Percentiles rank a stretch among this genome's conserved stretches.
These are phyloP conservation scores for Scomber scombrus DNA, from an alignment of 2,113 vertebrate genomes.

Conservation along the genomic window DNA sequence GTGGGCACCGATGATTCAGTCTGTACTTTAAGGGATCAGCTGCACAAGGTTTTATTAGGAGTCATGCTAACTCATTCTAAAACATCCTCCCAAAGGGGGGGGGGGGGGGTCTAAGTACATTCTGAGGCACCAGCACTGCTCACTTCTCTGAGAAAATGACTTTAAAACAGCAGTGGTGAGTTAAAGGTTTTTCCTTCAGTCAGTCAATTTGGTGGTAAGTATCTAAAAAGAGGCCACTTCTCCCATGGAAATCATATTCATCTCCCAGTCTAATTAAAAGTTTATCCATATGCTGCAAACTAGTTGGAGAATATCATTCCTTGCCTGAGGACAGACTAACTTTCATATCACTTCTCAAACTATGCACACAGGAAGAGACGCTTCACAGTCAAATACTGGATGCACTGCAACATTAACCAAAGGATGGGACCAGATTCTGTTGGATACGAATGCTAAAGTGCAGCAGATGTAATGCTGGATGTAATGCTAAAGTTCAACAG, in stretches of 20 bases:
- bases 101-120: too few species aligned
- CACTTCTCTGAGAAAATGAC: background rate
- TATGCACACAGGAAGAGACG: background rate
- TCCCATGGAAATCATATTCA: slow-evolving; percentile 30
- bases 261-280: slow-evolving; percentile 39
- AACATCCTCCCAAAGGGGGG: slow-evolving; percentile 5
- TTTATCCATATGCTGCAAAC: background rate
- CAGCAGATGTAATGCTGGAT: too few species aligned
- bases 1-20: slow-evolving; percentile 21
- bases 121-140: background rate
- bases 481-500: too few species aligned
- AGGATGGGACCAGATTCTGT: background rate
- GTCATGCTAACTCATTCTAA: slow-evolving; percentile 18
- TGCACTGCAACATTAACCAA: background rate
- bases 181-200: background rate
- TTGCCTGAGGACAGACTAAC: slow-evolving; percentile 9
- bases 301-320: background rate
- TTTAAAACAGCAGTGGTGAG: background rate
- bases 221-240: slow-evolving; percentile 11
- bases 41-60: slow-evolving; percentile 34
- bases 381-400: background rate
- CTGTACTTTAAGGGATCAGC: slow-evolving; percentile 21
- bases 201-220: background rate
- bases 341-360: background rate
- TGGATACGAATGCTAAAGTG: background rate